Conservation (phyloP, 2,113 vertebrate species). For the Phrynocephalus versicolor region DNA sequence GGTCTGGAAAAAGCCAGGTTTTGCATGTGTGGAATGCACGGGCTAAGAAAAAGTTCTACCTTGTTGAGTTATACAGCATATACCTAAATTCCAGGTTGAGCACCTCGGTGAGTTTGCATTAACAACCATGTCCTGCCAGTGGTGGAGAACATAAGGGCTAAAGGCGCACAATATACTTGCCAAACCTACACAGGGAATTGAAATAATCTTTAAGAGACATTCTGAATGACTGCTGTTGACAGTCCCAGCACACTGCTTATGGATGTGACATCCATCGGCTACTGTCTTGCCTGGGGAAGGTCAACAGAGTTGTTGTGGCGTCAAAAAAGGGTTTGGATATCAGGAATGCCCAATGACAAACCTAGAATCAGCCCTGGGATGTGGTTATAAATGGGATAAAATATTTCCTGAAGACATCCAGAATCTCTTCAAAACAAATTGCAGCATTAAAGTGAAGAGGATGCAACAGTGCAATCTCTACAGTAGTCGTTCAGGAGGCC, state of each 20-base stretch:
- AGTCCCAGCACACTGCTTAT: slow-evolving; percentile 27
- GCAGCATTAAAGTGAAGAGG: background rate
- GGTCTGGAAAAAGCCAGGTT: background rate
- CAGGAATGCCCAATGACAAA: background rate
- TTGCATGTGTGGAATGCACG: too few relatives aligned
- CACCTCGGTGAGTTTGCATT: slow-evolving; percentile 31
- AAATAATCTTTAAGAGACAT: slow-evolving; percentile 47
- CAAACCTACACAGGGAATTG: slow-evolving; percentile 43
- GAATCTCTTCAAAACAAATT: background rate
- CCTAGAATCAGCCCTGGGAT: background rate
- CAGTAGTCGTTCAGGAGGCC: background rate
- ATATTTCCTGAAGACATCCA: background rate
- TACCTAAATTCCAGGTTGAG: slow-evolving; percentile 23
- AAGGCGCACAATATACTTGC: slow-evolving; percentile 5
- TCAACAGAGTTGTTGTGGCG: background rate
- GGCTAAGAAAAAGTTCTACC: background rate
- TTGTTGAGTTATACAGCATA: slow-evolving; percentile 9
- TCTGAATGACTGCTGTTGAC: slow-evolving; percentile 34
- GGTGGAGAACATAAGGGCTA: slow-evolving; percentile 3
- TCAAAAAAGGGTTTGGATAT: background rate
- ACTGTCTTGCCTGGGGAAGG: slow-evolving; percentile 15
- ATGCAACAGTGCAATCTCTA: background rate
- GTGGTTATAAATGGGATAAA: background rate
- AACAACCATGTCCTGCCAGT: slow-evolving; percentile 25
- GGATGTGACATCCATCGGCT: background rate